phyloP scores from a whole-genome alignment of 2,888 invertebrate species.

The Acanthoscelides obtectus region DNA sequence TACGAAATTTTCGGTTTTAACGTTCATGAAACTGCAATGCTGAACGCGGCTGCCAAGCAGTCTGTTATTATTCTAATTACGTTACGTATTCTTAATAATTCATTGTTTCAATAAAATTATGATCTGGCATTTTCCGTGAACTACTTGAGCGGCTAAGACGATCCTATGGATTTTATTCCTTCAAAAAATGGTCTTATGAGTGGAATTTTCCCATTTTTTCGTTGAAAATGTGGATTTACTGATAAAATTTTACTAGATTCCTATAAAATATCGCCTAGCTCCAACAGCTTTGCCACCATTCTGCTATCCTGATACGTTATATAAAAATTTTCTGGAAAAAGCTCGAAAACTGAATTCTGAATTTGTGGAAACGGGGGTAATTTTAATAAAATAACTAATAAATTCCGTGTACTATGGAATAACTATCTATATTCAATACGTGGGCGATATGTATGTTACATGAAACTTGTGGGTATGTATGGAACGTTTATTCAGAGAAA shows the following conservation, averaged over 20 bases:
- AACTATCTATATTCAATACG: background rate
- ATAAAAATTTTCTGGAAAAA: slow-evolving; percentile 58
- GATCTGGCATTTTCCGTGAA: background rate
- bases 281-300: slow-evolving; percentile 31
- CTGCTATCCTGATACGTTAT: slow-evolving; percentile 53
- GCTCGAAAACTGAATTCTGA: slow-evolving; percentile 51
- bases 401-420: slow-evolving; percentile 14
- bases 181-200: background rate
- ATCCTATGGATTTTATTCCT: background rate
- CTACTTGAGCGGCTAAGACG: background rate
- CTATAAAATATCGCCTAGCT: slow-evolving; percentile 21
- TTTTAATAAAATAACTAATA: slow-evolving; percentile 48
- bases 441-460: background rate
- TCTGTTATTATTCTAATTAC: background rate
- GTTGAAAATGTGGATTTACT: slow-evolving; percentile 2
- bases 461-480: background rate
- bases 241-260: slow-evolving; percentile 17
- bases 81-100: slow-evolving; percentile 6
- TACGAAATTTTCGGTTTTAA: background rate
- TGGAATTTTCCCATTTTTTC: slow-evolving; percentile 5
- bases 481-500: background rate
- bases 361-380: slow-evolving; percentile 48
- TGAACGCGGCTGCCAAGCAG: background rate
- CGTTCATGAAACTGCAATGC: background rate
- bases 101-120: slow-evolving; percentile 7